phyloP scores from a whole-genome alignment of 2,113 vertebrate species.

The Symphodus melops region DNA sequence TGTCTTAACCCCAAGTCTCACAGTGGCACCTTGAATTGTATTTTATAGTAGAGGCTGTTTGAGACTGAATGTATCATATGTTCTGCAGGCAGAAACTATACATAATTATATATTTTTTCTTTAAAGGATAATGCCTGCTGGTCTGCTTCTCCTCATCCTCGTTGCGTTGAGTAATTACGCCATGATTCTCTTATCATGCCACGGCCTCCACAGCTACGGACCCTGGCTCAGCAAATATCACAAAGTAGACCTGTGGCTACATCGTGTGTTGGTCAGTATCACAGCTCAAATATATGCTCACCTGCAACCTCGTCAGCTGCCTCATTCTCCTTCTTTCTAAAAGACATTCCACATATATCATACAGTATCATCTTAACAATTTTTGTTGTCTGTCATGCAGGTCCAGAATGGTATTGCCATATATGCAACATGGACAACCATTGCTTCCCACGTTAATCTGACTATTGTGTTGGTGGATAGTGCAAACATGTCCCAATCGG shows the following conservation, averaged over 20 bases:
- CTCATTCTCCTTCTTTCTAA: background rate
- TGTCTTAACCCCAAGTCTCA: too few relatives aligned
- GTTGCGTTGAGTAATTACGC: conserved; percentile 78
- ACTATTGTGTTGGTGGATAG: conserved; percentile 78
- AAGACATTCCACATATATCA: background rate
- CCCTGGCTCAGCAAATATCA: conserved; percentile 82
- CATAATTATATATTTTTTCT: too few relatives aligned
- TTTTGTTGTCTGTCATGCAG: conserved; percentile 56
- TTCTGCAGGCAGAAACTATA: background rate
- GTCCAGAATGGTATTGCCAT: conserved; percentile 86
- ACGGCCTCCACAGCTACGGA: conserved; percentile 73
- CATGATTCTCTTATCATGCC: conserved; percentile 83
- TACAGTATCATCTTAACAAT: background rate
- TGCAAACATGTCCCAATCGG: conserved; percentile 55
- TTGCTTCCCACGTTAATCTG: conserved; percentile 85
- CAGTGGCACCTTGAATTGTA: too few relatives aligned
- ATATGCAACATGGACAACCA: conserved; percentile 85
- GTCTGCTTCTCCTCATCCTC: conserved; percentile 78
- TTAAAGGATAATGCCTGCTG: conserved; percentile 51
- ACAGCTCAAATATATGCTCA: background rate
- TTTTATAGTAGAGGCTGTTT: background rate
- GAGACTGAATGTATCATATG: background rate
- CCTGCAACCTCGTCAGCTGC: background rate
- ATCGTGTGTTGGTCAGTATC: conserved; percentile 78
- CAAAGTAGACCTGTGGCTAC: conserved; percentile 85